These are phyloP conservation scores for Poeciliopsis occidentalis DNA, from an alignment of 2,113 vertebrate genomes.

Conservation along the genomic window DNA sequence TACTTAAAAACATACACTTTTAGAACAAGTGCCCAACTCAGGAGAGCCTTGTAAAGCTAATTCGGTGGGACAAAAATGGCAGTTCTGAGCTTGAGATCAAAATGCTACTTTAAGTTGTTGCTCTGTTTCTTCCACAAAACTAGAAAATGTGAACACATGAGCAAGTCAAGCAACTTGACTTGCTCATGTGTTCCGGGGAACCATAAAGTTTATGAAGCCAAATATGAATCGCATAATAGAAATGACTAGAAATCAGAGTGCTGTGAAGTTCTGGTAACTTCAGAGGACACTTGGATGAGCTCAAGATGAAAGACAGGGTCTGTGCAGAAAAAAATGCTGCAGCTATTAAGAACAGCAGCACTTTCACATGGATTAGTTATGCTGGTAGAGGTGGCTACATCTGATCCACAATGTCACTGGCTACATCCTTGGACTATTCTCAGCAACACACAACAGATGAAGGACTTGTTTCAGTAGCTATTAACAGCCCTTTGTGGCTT, in stretches of 20 bases:
- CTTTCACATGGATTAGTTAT: slow-evolving; percentile 26
- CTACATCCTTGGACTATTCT: not conserved
- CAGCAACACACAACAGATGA: slow-evolving; percentile 32
- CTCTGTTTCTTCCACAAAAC: not conserved
- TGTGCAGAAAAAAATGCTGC: not conserved
- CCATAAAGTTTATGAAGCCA: not conserved
- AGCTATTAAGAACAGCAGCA: not conserved
- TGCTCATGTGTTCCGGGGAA: not conserved
- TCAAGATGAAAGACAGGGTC: no score
- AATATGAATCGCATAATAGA: not conserved
- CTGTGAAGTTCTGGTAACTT: not conserved
- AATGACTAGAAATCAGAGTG: not conserved
- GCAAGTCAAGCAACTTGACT: not conserved
- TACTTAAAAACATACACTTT: no score
- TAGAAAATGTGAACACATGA: not conserved
- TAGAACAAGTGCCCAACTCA: no score
- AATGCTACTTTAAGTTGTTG: not conserved
- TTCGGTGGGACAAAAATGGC: no score
- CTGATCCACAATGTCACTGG: not conserved
- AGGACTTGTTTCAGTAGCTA: slow-evolving; percentile 8
- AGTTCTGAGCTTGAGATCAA: no score
- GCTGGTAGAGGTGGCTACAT: not conserved
- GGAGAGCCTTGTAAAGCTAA: no score
- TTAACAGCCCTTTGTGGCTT: slow-evolving; percentile 7
- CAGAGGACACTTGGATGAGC: not conserved